A percentile compares a stretch with the other conserved stretches of the same genome.
phyloP scores from a whole-genome alignment of 1,140 invertebrate genomes.

The Cecropterus lyciades region DNA sequence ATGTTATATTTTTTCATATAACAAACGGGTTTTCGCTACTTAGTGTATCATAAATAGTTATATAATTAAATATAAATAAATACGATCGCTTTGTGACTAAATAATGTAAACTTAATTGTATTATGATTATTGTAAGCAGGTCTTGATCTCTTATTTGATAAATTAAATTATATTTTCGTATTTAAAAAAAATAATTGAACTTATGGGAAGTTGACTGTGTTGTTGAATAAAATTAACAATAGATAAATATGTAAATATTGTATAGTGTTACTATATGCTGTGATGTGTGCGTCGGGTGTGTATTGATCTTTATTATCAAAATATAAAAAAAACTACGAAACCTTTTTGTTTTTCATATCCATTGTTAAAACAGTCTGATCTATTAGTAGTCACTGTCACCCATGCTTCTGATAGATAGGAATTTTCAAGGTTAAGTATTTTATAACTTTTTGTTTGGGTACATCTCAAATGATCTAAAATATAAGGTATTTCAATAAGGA shows the following conservation, averaged over 20 bases:
- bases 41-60: constrained; percentile 44
- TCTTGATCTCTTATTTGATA: constrained; percentile 75
- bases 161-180: constrained; percentile 79
- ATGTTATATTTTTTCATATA: constrained; percentile 47
- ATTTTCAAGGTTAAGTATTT: too few relatives aligned
- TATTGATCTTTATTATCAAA: background rate
- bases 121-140: constrained; percentile 30
- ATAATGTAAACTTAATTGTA: constrained; percentile 32
- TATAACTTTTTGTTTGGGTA: too few relatives aligned
- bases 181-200: constrained; percentile 50
- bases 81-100: constrained; percentile 7
- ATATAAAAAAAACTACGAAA: background rate
- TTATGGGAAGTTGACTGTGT: constrained; percentile 59
- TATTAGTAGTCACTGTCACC: too few relatives aligned
- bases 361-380: too few relatives aligned
- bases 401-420: too few relatives aligned
- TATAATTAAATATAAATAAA: constrained; percentile 36
- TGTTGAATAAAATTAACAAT: constrained; percentile 49
- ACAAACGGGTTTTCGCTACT: constrained; percentile 55
- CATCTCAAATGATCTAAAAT: too few relatives aligned
- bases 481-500: too few relatives aligned
- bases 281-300: constrained; percentile 24
- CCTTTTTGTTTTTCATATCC: too few relatives aligned
- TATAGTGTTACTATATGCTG: constrained; percentile 67
- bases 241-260: constrained; percentile 64